Base-by-base conservation (phyloP, 2,113 vertebrate species). In the Eptatretus burgeri region DNA sequence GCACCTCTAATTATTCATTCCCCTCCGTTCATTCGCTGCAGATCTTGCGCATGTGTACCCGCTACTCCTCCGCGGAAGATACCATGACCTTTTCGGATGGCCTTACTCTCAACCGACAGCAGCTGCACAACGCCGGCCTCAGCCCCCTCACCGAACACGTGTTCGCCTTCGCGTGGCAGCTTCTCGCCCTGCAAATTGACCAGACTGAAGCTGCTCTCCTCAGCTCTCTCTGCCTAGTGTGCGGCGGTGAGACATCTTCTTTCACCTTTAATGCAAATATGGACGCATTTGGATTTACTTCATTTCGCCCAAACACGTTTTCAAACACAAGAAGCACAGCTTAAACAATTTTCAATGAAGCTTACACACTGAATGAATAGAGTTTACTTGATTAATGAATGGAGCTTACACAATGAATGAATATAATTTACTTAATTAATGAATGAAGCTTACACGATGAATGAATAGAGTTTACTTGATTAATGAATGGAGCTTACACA, bases 211-310 rank as follows among this genome's bases (percentile, higher is more conserved):
- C 53, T 12, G 53, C 53, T n/a, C 53, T 60, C 16, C 53, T 60
- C 53, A 60, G 53, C 53, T n/a, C 53, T 12, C 16, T 60, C 53
- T 60, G 53, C 53, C 53, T 60, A 10, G 53, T 60, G 53, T 60
- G 53, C 53, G 53, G 53, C 53, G 53, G 53, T 60, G 53, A 60
- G 53, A 10, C 53, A 7, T 41, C 27, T 41, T 41, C 27, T 5
- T 41, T 41, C 27, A 41, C 27, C 7, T 41, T 41, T 41, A 41
- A 41, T 7, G 27, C 27, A 41, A 41, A 3, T 41, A 41, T 41
- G 27, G 27, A 41, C 3, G 27, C 27, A 41, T 41, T 41, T 41
- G 3, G 3, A 41, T 41, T 41, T 3, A 41, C 7, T 41, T 41
- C 27, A 41, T 41, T 41, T 3, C 27, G 3, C 27, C 7, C 27